These are phyloP conservation scores for Bos javanicus DNA, from an alignment of 2,113 vertebrate genomes.

Conservation along the genomic window DNA sequence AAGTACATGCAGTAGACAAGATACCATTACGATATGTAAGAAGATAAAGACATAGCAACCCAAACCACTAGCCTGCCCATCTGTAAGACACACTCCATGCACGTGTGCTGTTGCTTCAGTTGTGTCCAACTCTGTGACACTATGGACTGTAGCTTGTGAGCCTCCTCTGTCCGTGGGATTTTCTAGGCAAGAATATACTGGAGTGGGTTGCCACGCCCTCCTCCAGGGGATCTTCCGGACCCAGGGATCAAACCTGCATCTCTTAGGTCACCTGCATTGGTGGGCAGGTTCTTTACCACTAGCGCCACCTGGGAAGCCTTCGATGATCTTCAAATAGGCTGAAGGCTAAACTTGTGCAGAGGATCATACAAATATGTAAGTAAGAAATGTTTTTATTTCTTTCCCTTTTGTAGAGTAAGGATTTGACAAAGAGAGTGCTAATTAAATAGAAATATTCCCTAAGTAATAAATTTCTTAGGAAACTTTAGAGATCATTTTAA, in stretches of 20 bases:
- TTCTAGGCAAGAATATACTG: background rate
- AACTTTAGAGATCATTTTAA: background rate
- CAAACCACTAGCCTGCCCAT: background rate
- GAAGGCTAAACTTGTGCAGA: background rate
- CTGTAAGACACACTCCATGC: background rate
- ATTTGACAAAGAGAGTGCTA: background rate
- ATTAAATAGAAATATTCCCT: background rate
- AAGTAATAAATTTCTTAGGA: background rate
- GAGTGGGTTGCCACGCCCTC: background rate
- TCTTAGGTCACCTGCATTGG: background rate
- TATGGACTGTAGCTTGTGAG: background rate
- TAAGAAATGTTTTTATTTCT: background rate
- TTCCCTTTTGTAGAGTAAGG: background rate
- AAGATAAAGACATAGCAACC: background rate
- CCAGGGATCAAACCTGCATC: background rate
- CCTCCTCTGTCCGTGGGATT: background rate
- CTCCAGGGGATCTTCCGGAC: background rate
- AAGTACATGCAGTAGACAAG: background rate
- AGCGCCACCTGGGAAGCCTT: background rate
- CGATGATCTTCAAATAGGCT: background rate
- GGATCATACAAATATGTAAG: background rate
- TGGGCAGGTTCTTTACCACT: background rate
- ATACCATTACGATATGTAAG: background rate
- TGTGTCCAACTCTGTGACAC: background rate
- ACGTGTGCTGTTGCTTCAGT: background rate